phyloP scores from a whole-genome alignment of 2,888 invertebrate species.

The Carcina quercana region DNA sequence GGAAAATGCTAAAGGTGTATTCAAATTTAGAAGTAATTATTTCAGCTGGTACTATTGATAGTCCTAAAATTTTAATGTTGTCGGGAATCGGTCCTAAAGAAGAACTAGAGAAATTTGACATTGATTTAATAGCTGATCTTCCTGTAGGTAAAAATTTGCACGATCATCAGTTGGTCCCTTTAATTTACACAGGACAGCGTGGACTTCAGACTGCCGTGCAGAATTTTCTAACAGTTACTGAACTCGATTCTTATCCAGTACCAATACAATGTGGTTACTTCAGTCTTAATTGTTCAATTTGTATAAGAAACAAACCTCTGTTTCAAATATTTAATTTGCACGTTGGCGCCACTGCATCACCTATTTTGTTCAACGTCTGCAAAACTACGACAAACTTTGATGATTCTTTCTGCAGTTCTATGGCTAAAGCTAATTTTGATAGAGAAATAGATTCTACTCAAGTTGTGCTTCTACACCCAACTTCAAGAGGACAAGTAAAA shows the following conservation, averaged over 20 bases:
- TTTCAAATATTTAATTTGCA: conserved; percentile 14
- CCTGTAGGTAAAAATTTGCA: conserved; percentile 57
- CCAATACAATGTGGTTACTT: conserved; percentile 14
- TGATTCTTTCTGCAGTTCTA: conserved; percentile 11
- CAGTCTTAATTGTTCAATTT: conserved; percentile 11
- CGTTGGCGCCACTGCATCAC: conserved; percentile 6
- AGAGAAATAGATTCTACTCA: conserved; percentile 11
- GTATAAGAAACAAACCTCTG: conserved; percentile 12
- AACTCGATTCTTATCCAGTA: conserved; percentile 22
- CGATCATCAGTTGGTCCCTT: conserved; percentile 37
- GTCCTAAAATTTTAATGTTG: conserved; percentile 51
- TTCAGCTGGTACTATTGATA: conserved; percentile 50
- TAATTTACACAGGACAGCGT: conserved; percentile 36
- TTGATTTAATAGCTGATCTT: conserved; percentile 37
- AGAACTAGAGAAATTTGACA: conserved; percentile 32
- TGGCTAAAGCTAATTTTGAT: conserved; percentile 10
- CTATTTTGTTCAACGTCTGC: conserved; percentile 7
- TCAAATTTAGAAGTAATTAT: conserved; percentile 46
- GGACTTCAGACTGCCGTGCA: conserved; percentile 29
- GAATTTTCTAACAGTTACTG: conserved; percentile 20
- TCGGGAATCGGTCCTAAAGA: conserved; percentile 52
- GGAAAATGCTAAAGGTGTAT: conserved; percentile 31
- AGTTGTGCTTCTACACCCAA: conserved; percentile 14
- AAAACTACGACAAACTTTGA: conserved; percentile 7
- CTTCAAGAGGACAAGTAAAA: conserved; percentile 16